Conservation (phyloP, 92 coral and sea anemone species). For the Plumapathes pennacea region DNA sequence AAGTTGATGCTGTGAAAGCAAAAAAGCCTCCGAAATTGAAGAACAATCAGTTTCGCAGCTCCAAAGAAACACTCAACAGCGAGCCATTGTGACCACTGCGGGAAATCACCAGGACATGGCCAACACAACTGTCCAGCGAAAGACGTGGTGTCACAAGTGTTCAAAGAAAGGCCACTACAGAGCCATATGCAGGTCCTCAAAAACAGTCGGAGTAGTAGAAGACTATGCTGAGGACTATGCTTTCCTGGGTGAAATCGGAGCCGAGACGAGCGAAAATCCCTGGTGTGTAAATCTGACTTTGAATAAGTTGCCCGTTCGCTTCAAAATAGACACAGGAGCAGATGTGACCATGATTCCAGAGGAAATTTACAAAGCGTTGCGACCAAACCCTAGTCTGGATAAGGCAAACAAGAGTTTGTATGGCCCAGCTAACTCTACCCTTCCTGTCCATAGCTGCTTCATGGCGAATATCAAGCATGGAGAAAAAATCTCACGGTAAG, state of each 20-base stretch:
- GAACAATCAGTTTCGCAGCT: too few relatives aligned
- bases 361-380: constrained; percentile 21
- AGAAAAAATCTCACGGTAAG: not conserved
- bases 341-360: constrained; percentile 30
- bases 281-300: constrained; percentile 23
- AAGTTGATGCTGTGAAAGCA: constrained; percentile 28
- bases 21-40: not conserved
- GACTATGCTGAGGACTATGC: constrained; percentile 16
- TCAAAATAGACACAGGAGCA: constrained; percentile 18
- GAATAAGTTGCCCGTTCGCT: constrained; percentile 3
- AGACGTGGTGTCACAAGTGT: constrained; percentile 38
- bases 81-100: constrained; percentile 11
- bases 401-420: constrained; percentile 14
- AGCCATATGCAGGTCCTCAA: not conserved
- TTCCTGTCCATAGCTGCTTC: constrained; percentile 1
- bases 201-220: constrained; percentile 8
- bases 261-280: constrained; percentile 1
- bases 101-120: constrained; percentile 25
- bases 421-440: constrained; percentile 8
- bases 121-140: constrained; percentile 44
- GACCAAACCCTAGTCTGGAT: constrained; percentile 15
- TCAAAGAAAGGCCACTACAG: constrained; percentile 46
- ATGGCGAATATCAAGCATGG: not conserved
- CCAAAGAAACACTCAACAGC: too few relatives aligned
- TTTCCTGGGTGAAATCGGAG: constrained; percentile 18